Base-by-base conservation (phyloP, 2,113 vertebrate species). In the Lycocorax pyrrhopterus region DNA sequence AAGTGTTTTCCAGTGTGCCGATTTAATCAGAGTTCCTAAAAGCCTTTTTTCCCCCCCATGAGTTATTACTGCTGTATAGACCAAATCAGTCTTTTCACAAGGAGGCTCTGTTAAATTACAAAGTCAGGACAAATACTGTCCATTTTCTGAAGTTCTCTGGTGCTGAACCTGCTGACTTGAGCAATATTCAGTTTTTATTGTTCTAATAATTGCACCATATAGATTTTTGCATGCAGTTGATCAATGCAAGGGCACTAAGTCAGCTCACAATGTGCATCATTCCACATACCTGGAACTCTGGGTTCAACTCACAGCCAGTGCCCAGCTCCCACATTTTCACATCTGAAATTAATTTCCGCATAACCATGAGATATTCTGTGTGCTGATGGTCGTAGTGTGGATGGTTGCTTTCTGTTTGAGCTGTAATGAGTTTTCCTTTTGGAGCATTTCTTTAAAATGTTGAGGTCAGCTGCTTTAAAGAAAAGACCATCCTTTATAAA, bases 111-210 rank as follows among this genome's bases (percentile, higher is more conserved):
- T 53, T 79, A 62, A 33, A 76, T 79, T 78, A 44, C 21, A 66
- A 86, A 73, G 25, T 55, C 58, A 66, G 52, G 66, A 55, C 26
- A 74, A 82, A 66, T 30, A 15, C 30, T 23, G 33, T 49, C 49
- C 22, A 11, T 89, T 93, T 93, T 79, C 62, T 41, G 52, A 72
- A 69, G 44, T 35, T 51, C 47, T 52, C 58, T 77, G 35, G 17
- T 44, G 44, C 72, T 68, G 43, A 91, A 64, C 41, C 51, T 83
- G 77, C 89, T 91, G 93, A 59, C 66, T 64, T 78, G 51, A 83
- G 67, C 74, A 81, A 53, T 91, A 88, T 58, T 80, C 43, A 30
- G 11, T 4, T 83, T 75, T 82, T 67, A 47, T 37, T 90, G n/a
- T 26, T 74, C 55, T 83, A 44, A 26, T 71, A 77, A 51, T 47